phyloP scores from a whole-genome alignment of 2,888 invertebrate species.

The Odontothrips loti region DNA sequence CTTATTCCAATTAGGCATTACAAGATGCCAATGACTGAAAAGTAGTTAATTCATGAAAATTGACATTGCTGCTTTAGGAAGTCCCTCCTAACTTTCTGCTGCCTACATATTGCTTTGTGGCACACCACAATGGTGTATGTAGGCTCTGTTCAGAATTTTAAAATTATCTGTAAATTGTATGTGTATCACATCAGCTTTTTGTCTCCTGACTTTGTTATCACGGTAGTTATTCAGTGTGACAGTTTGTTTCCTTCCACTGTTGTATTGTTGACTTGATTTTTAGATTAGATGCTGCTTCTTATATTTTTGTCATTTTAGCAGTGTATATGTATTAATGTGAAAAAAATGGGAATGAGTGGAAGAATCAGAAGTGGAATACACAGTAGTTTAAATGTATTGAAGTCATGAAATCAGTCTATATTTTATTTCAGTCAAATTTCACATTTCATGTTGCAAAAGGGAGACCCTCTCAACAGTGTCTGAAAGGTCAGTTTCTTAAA shows the following conservation, averaged over 20 bases:
- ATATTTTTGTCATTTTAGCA: background rate
- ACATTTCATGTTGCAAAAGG: background rate
- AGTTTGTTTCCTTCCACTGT: background rate
- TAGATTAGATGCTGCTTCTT: constrained; percentile 5
- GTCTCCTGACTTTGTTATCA: too few species aligned
- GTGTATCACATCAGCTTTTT: too few species aligned
- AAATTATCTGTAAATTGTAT: too few species aligned
- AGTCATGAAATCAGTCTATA: background rate
- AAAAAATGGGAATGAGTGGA: background rate
- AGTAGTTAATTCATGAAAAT: background rate
- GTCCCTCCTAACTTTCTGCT: background rate
- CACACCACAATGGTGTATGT: too few species aligned
- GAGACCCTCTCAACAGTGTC: background rate
- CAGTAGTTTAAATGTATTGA: background rate
- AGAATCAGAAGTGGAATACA: background rate
- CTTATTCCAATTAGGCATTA: background rate
- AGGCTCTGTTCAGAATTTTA: too few species aligned
- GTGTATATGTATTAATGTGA: background rate
- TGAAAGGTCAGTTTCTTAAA: background rate
- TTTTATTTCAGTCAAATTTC: background rate
- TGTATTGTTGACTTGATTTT: background rate
- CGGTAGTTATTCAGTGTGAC: background rate
- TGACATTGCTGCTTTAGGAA: background rate
- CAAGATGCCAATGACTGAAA: constrained; percentile 9
- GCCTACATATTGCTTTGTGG: too few species aligned